Conservation (phyloP, 2,888 invertebrate species). For the Hipparchia sbordonii region DNA sequence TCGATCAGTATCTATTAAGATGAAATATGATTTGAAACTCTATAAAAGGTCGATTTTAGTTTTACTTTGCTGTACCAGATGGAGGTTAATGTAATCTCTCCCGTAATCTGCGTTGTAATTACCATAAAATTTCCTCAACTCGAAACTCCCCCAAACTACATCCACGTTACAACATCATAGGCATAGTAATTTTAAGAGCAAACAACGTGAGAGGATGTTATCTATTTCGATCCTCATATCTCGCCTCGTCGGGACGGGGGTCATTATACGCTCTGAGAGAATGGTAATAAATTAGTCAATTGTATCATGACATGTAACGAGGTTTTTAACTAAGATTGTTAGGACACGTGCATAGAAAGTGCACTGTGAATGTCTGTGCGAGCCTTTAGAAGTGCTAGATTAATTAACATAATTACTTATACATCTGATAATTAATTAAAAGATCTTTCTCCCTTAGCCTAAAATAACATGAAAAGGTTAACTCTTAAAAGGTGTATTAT, state of each 20-base stretch:
- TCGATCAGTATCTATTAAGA: too few species aligned
- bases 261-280: slow-evolving; percentile 29
- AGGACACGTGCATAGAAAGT: neutral
- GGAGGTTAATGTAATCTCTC: too few species aligned
- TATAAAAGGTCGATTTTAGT: too few species aligned
- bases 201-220: slow-evolving; percentile 47
- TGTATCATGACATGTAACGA: slow-evolving; percentile 6
- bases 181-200: slow-evolving; percentile 10
- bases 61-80: too few species aligned
- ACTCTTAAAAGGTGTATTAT: too few species aligned
- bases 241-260: slow-evolving; percentile 37
- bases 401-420: too few species aligned
- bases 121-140: neutral
- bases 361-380: neutral
- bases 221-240: slow-evolving; percentile 45
- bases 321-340: slow-evolving; percentile 1
- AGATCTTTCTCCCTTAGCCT: too few species aligned
- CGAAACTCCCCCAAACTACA: neutral
- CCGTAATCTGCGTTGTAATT: neutral
- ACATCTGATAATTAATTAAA: too few species aligned
- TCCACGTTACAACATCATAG: slow-evolving; percentile 1
- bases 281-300: slow-evolving; percentile 22
- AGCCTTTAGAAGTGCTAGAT: too few species aligned
- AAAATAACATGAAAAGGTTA: too few species aligned
- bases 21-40: too few species aligned